Conservation (phyloP, 2,888 invertebrate genomes). For the Heteromurus nitidus region DNA sequence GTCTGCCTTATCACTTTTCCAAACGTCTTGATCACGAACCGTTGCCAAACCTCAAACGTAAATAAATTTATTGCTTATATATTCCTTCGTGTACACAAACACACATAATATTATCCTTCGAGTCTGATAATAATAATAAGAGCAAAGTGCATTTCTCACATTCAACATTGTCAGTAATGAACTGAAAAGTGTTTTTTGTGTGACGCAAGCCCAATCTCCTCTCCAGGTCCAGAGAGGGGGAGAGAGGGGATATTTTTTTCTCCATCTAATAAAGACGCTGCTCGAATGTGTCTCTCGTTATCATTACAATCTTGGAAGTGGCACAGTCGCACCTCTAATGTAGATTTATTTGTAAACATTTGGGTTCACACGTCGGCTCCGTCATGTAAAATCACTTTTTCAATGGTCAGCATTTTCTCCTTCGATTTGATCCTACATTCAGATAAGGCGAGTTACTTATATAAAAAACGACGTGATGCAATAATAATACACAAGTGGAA, state of each 20-base stretch:
- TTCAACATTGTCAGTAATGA: too few relatives aligned
- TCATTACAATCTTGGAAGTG: slow-evolving; percentile 57
- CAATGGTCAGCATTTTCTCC: slow-evolving; percentile 37
- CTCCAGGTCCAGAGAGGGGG: too few relatives aligned
- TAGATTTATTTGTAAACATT: slow-evolving; percentile 64
- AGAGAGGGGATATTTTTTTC: not conserved
- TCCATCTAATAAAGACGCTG: not conserved
- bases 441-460: slow-evolving; percentile 33
- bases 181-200: too few relatives aligned
- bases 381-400: slow-evolving; percentile 40
- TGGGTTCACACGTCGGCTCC: slow-evolving; percentile 53
- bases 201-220: too few relatives aligned
- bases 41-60: slow-evolving; percentile 30
- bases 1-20: slow-evolving; percentile 41
- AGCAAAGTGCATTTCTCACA: not conserved
- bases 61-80: slow-evolving; percentile 46
- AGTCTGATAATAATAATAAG: slow-evolving; percentile 14
- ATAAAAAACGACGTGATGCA: too few relatives aligned
- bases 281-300: slow-evolving; percentile 19
- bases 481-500: too few relatives aligned
- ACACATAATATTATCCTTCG: not conserved
- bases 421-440: slow-evolving; percentile 39
- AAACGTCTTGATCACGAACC: slow-evolving; percentile 19
- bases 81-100: slow-evolving; percentile 7
- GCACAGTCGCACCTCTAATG: slow-evolving; percentile 59